These are phyloP conservation scores for Gobius niger DNA, from an alignment of 2,113 vertebrate species.

Conservation along the genomic window DNA sequence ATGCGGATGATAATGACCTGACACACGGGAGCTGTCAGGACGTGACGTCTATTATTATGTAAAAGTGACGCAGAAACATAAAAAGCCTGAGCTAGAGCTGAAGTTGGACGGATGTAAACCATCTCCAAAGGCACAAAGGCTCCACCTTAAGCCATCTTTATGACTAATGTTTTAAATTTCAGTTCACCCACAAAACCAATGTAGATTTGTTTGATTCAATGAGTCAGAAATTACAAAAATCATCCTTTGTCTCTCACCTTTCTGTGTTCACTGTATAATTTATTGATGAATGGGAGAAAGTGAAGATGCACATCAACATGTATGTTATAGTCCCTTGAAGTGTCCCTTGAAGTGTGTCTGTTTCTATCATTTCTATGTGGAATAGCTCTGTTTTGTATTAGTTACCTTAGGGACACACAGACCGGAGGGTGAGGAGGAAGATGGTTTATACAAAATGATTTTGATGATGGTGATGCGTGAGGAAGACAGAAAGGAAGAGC, in stretches of 20 bases:
- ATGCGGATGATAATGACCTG: constrained; percentile 26
- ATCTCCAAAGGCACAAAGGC: constrained; percentile 65
- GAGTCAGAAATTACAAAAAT: constrained; percentile 27
- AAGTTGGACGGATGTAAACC: constrained; percentile 29
- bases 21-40: constrained; percentile 1
- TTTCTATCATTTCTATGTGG: neutral
- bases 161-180: constrained; percentile 34
- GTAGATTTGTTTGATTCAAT: constrained; percentile 17
- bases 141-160: constrained; percentile 60
- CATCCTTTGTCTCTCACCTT: constrained; percentile 56
- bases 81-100: constrained; percentile 11
- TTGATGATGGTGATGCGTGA: constrained; percentile 41
- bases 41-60: constrained; percentile 11
- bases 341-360: neutral
- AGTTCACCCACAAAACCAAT: constrained; percentile 39
- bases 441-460: constrained; percentile 60
- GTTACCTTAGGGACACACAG: constrained; percentile 38
- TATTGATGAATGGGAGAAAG: neutral
- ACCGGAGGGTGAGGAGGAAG: constrained; percentile 42
- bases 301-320: neutral
- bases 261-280: constrained; percentile 40
- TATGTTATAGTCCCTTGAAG: neutral
- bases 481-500: constrained; percentile 49
- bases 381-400: constrained; percentile 14
- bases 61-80: constrained; percentile 10